Evolutionary conservation across 1,140 invertebrate species (phyloP), one percentile per base, ranked within the genome.

Genomic region (Drosophila busckii): DNA sequence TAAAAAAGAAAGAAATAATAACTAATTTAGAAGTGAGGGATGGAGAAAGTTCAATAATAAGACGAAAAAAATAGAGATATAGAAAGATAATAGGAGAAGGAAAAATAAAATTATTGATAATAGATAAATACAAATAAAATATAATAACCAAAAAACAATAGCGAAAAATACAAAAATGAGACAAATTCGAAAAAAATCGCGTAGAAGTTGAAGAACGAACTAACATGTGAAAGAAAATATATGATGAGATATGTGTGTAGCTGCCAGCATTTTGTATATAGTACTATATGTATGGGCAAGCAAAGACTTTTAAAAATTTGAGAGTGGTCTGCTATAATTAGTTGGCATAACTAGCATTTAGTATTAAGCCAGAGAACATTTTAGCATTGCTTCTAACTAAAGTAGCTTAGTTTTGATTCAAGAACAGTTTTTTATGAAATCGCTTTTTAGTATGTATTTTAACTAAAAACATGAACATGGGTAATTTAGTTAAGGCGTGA

Each of bases 391-490:
- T 75, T 73, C 56, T 53, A 69, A 56, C 44, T 22, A 16, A 28
- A 52, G 75, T 37, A 29, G 25, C 55, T 63, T 53, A 70, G 55
- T 58, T 67, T 68, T 71, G 28, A 38, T 42, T 44, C 25, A 32
- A 42, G 29, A 25, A 52, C 23, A 50, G 15, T 13, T 22, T 54
- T 66, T 73, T 53, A 68, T 28, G n/a, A 48, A 41, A 22, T 53
- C 44, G 59, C 49, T 66, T 73, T 68, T 63, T 73, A 75, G 69
- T 53, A 42, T 73, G 69, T 53, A 42, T 73, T 73, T 70, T 70
- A 63, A 68, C 44, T 46, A 16, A 19, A 38, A 32, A 23, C 20
- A 45, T 19, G 15, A 55, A 46, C 15, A n/a, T 20, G 29, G 34
- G 58, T 37, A 49, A 34, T 50, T 63, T 38, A 65, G 37, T 48